Conservation (phyloP, 2,797 vertebrate species). For the Heliangelus exortis region DNA sequence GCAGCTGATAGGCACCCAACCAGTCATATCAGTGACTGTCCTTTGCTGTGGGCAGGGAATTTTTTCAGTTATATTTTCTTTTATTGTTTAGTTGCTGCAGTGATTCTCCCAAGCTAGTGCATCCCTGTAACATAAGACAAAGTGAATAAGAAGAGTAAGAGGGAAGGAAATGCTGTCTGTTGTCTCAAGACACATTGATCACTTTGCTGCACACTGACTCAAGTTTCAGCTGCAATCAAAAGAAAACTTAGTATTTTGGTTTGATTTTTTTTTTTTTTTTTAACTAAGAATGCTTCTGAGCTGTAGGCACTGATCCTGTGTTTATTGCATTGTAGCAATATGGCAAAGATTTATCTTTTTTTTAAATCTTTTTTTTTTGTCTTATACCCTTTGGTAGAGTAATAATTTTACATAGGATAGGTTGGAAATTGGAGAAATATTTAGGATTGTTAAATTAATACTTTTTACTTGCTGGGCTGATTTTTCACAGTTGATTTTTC, state of each 20-base stretch:
- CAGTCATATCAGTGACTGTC: not conserved
- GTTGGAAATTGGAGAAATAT: not conserved
- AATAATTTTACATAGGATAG: not conserved
- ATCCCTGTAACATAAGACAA: not conserved
- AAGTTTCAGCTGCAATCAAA: not conserved
- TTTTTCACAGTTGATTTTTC: not conserved
- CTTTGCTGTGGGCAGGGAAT: not conserved
- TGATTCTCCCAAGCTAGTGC: not conserved
- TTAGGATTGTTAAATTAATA: not conserved
- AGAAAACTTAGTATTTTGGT: not conserved
- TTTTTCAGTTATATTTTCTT: conserved; percentile 24
- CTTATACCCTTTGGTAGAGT: not conserved
- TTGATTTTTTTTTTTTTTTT: not conserved
- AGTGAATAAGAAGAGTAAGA: not conserved
- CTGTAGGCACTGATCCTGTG: not conserved
- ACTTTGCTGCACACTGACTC: not conserved
- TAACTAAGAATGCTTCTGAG: not conserved
- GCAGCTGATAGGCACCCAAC: not conserved
- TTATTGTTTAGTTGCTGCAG: not conserved
- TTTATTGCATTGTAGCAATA: not conserved
- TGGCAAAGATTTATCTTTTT: not conserved
- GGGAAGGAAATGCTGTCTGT: not conserved
- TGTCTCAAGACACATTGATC: not conserved
- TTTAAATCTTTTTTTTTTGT: not conserved
- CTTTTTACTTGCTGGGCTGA: not conserved